Conservation (phyloP, 2,113 vertebrate species). For the Tetrax tetrax region DNA sequence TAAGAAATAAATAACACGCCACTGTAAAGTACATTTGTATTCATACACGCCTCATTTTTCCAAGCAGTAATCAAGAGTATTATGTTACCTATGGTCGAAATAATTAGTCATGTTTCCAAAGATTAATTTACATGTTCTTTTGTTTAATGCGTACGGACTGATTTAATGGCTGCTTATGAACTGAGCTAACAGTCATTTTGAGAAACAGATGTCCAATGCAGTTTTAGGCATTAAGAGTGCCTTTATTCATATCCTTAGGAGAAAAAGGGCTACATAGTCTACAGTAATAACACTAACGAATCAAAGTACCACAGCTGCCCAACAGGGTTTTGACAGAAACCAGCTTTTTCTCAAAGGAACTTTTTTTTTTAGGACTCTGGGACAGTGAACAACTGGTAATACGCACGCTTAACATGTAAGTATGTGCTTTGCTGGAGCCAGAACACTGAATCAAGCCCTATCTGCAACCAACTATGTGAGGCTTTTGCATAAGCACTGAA, state of each 20-base stretch:
- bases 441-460: constrained; percentile 15
- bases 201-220: constrained; percentile 48
- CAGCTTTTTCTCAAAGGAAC: constrained; percentile 52
- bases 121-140: constrained; percentile 51
- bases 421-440: background rate
- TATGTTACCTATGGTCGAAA: constrained; percentile 27
- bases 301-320: constrained; percentile 58
- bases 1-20: background rate
- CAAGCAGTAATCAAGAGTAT: constrained; percentile 42
- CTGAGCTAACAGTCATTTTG: constrained; percentile 43
- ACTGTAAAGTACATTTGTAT: background rate
- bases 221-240: constrained; percentile 47
- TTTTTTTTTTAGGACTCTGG: constrained; percentile 27
- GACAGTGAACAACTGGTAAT: constrained; percentile 42
- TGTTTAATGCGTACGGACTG: background rate
- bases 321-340: constrained; percentile 62
- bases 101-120: constrained; percentile 50
- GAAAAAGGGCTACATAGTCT: constrained; percentile 47
- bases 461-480: constrained; percentile 9
- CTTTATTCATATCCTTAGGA: constrained; percentile 64
- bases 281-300: constrained; percentile 59
- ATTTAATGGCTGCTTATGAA: constrained; percentile 57
- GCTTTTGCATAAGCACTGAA: constrained; percentile 4
- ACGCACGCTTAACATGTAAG: constrained; percentile 25
- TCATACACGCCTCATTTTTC: background rate